phyloP scores from a whole-genome alignment of 2,888 invertebrate species.

The Limulus polyphemus region DNA sequence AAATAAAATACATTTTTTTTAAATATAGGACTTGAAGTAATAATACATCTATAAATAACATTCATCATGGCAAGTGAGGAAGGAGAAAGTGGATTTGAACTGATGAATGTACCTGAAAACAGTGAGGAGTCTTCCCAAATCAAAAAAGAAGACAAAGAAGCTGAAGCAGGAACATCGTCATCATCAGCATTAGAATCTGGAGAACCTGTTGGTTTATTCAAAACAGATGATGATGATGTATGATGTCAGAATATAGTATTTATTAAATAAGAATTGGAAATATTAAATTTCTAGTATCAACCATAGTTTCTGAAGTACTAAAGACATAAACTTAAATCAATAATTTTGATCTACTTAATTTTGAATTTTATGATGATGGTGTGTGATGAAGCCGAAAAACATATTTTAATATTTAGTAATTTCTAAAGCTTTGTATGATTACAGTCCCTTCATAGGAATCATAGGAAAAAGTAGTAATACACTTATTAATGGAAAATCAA shows the following conservation, averaged over 20 bases:
- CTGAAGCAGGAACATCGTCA: neutral
- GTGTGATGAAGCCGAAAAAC: too few species aligned
- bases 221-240: conserved; percentile 19
- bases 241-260: neutral
- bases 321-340: too few species aligned
- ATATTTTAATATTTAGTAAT: too few species aligned
- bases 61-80: conserved; percentile 11
- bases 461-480: too few species aligned
- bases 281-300: neutral
- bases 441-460: too few species aligned
- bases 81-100: conserved; percentile 22
- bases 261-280: neutral
- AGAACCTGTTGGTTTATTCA: conserved; percentile 1
- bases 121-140: conserved; percentile 19
- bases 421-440: too few species aligned
- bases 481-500: too few species aligned
- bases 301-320: neutral
- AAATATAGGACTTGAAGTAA: too few species aligned
- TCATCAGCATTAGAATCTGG: neutral
- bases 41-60: too few species aligned
- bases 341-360: too few species aligned
- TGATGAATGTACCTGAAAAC: conserved; percentile 18
- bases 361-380: too few species aligned
- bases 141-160: conserved; percentile 8
- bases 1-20: too few species aligned